A percentile compares a stretch with the other conserved stretches of the same genome.
Conservation (phyloP, 2,888 invertebrate genomes). For the Sericinus montela region DNA sequence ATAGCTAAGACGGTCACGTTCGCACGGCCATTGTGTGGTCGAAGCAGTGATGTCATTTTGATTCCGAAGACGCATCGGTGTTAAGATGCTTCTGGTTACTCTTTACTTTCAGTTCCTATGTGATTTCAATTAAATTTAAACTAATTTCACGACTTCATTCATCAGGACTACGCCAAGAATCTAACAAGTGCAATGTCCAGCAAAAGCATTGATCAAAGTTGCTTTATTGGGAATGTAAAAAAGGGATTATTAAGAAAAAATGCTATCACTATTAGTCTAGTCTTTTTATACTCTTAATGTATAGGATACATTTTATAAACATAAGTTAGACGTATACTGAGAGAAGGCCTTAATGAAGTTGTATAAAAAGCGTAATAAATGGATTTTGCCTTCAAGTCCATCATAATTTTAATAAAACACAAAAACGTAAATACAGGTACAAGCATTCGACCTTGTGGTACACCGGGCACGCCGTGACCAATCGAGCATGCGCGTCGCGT, state of each 20-base stretch:
- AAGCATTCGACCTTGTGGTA: constrained; percentile 51
- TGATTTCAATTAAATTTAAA: not conserved
- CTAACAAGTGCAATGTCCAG: no score
- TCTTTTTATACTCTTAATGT: no score
- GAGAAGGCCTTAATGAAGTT: not conserved
- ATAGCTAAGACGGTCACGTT: constrained; percentile 15
- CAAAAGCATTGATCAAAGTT: no score
- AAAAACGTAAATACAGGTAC: constrained; percentile 23
- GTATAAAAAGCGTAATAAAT: constrained; percentile 7
- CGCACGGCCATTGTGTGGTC: constrained; percentile 19
- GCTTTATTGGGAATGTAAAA: no score
- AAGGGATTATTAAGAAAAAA: no score
- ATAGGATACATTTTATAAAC: no score
- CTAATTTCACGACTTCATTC: not conserved
- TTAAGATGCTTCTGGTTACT: constrained; percentile 4
- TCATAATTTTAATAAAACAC: constrained; percentile 6
- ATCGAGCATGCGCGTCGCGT: constrained; percentile 42
- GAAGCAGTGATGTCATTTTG: constrained; percentile 12
- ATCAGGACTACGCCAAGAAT: no score
- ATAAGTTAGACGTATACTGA: no score
- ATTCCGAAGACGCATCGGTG: constrained; percentile 10
- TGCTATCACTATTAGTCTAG: no score
- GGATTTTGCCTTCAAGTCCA: constrained; percentile 1
- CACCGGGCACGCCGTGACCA: constrained; percentile 44
- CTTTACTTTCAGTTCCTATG: not conserved